These are phyloP conservation scores for Rhamnusium bicolor DNA, from an alignment of 2,888 invertebrate species.

Conservation along the genomic window DNA sequence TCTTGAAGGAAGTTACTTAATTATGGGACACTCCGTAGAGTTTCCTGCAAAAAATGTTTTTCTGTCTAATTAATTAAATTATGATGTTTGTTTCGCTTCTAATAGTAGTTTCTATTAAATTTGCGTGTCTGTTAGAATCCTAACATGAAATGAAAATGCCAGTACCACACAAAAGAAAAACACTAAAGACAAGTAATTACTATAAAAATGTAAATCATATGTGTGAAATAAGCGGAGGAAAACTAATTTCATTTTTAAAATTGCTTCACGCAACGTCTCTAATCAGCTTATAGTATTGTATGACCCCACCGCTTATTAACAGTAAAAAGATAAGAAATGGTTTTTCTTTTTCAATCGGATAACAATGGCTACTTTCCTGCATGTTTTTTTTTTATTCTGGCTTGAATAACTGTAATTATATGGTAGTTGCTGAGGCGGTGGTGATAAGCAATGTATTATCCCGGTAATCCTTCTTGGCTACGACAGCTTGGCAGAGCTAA, in stretches of 20 bases:
- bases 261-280: conserved; percentile 46
- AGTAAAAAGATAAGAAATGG: conserved; percentile 45
- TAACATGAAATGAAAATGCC: not conserved
- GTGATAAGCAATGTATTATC: conserved; percentile 56
- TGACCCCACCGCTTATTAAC: conserved; percentile 36
- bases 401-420: conserved; percentile 49
- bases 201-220: conserved; percentile 45
- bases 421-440: conserved; percentile 44
- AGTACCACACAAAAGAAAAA: not conserved
- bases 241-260: conserved; percentile 49
- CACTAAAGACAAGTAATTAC: conserved; percentile 16
- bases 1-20: no score
- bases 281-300: conserved; percentile 35
- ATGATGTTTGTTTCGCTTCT: no score
- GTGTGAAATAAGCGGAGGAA: conserved; percentile 38
- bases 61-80: no score
- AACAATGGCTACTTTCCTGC: conserved; percentile 46
- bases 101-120: not conserved
- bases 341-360: conserved; percentile 52
- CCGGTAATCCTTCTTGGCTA: conserved; percentile 56
- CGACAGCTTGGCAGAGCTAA: conserved; percentile 56
- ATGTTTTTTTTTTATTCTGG: conserved; percentile 37
- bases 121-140: not conserved
- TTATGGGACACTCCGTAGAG: no score
- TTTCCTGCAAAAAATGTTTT: no score